Base-by-base conservation (phyloP, 64 coral and sea anemone species). In the Exaiptasia diaphana region DNA sequence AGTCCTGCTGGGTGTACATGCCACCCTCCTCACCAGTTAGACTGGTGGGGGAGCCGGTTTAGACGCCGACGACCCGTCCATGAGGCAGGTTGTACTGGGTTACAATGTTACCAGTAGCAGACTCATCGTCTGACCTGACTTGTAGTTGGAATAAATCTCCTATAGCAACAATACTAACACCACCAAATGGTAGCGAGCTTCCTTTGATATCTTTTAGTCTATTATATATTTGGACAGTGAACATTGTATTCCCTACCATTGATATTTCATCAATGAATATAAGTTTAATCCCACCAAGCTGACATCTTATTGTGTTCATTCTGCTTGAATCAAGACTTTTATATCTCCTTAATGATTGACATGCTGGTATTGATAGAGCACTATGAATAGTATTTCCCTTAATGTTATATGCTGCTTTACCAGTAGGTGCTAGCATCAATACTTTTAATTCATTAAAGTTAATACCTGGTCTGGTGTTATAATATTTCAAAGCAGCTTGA, bases 251-350 rank as follows among this genome's bases (percentile, higher is more conserved):
- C 13, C 75, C 75, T 37, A 79, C 75, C 75, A 79, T 79, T 38
- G 75, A 79, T 60, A 81, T 81, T 64, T 81, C 78, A 42, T 81
- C 58, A 64, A 81, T 46, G 43, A 81, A 81, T 36, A 81, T 81
- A 38, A 81, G 58, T 81, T 81, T 81, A 35, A 80, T 57, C 27
- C 80, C 67, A 83, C 80, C 80, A 50, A 83, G 80, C 80, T 83
- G 80, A 72, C 41, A 36, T 70, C 80, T 70, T n/a, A 83, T 29
- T 27, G 80, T 42, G 71, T 83, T 83, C 50, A 83, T 31, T 83
- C 80, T 83, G 71, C 49, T 71, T 39, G 45, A 83, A 56, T 83
- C 80, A 18, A 71, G 64, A 41, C 64, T 43, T 83, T 72, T 83
- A 56, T 83, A 55, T 63, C 24, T 81, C 57, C 65, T 81, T 81